Conservation (phyloP, 2,888 invertebrate species). For the Papilio demoleus region DNA sequence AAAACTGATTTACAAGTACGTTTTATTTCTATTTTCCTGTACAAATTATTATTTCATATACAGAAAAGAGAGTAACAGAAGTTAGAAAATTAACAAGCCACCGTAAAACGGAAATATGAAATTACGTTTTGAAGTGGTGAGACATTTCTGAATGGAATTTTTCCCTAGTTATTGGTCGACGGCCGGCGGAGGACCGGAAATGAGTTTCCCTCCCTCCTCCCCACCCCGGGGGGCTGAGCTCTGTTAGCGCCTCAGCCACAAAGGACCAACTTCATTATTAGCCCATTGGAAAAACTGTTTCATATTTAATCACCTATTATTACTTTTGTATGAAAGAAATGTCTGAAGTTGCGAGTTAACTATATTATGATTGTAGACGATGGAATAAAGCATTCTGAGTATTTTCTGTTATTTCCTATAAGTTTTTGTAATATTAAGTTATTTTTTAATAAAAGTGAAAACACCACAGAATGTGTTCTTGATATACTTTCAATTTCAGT, state of each 20-base stretch:
- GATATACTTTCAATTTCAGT: too few relatives aligned
- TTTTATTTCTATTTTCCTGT: neutral
- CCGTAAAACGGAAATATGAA: constrained; percentile 61
- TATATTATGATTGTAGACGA: too few relatives aligned
- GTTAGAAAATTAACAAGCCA: constrained; percentile 45
- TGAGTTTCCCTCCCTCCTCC: constrained; percentile 67
- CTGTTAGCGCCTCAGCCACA: constrained; percentile 42
- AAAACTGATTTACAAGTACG: neutral
- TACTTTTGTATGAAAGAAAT: neutral
- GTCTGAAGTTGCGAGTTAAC: neutral
- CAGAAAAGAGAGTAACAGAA: constrained; percentile 26
- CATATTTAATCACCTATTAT: constrained; percentile 42
- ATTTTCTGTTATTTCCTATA: too few relatives aligned
- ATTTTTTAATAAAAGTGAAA: too few relatives aligned
- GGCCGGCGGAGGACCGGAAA: constrained; percentile 77
- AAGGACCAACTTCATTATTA: constrained; percentile 71
- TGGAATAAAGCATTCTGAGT: too few relatives aligned
- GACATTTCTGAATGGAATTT: constrained; percentile 70
- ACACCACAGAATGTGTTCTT: too few relatives aligned
- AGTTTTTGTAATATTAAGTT: too few relatives aligned
- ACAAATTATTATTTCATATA: constrained; percentile 4
- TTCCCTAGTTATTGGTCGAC: constrained; percentile 70
- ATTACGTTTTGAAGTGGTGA: constrained; percentile 64
- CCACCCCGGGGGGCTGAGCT: constrained; percentile 42
- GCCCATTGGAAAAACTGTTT: constrained; percentile 63